These are phyloP conservation scores for Diglossa cyanea DNA, from an alignment of 2,797 vertebrate genomes.

Conservation along the genomic window DNA sequence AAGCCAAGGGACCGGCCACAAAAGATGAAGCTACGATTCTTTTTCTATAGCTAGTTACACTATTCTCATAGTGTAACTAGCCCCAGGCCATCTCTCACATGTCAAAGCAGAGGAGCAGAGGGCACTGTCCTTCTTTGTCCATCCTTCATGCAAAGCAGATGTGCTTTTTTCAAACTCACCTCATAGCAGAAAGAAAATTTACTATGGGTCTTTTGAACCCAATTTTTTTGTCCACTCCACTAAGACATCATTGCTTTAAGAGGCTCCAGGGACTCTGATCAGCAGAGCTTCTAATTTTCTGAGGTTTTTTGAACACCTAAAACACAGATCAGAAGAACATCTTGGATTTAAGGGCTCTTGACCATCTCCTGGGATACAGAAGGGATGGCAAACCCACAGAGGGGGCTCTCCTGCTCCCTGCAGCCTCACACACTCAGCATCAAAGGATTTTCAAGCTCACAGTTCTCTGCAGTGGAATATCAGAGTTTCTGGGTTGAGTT, in stretches of 20 bases:
- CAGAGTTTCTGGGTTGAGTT: neutral
- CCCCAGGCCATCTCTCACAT: neutral
- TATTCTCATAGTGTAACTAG: neutral
- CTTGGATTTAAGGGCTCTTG: neutral
- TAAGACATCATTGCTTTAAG: neutral
- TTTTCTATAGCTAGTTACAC: neutral
- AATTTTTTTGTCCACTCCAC: neutral
- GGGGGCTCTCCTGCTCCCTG: neutral
- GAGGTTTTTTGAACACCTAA: neutral
- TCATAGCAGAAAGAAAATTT: fast-evolving
- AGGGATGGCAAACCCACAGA: neutral
- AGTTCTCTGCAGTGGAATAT: neutral
- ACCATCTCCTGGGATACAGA: neutral
- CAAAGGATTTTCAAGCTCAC: neutral
- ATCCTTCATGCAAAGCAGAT: neutral
- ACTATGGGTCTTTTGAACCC: neutral
- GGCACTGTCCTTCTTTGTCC: neutral
- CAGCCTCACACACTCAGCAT: neutral
- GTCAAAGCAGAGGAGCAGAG: neutral
- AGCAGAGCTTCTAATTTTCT: neutral
- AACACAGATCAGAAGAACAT: neutral
- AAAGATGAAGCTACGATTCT: neutral
- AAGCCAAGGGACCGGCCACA: neutral
- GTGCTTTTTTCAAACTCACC: neutral
- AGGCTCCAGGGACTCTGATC: neutral